Conservation (phyloP, 2,797 vertebrate species). For the Erethizon dorsatum region DNA sequence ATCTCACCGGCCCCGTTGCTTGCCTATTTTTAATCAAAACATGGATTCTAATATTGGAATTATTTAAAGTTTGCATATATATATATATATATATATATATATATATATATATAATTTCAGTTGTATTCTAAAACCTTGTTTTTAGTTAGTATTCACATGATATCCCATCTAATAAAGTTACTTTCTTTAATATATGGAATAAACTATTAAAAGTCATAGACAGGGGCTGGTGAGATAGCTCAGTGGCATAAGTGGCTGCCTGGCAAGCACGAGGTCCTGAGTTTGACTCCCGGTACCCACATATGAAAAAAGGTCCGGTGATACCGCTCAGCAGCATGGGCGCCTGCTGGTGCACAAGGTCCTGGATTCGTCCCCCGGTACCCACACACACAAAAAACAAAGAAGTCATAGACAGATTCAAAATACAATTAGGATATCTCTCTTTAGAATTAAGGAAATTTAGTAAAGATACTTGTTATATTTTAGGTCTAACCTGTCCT, state of each 20-base stretch:
- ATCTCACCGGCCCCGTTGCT: neutral
- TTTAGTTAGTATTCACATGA: neutral
- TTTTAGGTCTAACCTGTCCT: neutral
- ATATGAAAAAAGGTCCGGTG: too few species aligned
- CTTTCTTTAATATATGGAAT: slow-evolving; percentile 18
- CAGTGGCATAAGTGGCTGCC: too few species aligned
- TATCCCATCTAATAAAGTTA: neutral
- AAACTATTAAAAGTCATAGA: neutral
- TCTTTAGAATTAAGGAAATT: neutral
- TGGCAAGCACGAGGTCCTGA: too few species aligned
- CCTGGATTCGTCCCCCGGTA: too few species aligned
- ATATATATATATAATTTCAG: neutral
- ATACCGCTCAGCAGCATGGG: too few species aligned
- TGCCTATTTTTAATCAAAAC: neutral
- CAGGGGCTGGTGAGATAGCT: too few species aligned
- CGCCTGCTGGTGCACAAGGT: too few species aligned
- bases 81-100: neutral
- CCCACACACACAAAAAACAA: neutral
- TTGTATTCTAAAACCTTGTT: neutral
- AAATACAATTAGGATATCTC: neutral
- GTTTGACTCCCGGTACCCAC: too few species aligned
- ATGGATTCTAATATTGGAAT: neutral
- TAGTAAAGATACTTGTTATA: neutral
- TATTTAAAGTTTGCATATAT: slow-evolving; percentile 16
- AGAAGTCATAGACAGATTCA: neutral